Conservation (phyloP, 2,888 invertebrate genomes). For the Anodontia alba region DNA sequence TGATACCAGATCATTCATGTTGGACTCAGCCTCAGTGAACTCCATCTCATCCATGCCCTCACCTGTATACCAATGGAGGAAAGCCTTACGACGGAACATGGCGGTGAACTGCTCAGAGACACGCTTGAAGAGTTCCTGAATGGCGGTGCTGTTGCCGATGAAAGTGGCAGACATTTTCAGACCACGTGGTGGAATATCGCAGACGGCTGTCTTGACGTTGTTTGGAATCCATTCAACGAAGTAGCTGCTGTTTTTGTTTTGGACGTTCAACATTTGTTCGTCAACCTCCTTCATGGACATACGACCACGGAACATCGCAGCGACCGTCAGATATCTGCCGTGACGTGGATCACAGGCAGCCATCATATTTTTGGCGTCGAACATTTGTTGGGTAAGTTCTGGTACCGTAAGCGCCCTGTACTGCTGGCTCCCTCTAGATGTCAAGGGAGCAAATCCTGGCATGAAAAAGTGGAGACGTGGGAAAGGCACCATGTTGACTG, state of each 20-base stretch:
- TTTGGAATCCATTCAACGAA: conserved; percentile 97
- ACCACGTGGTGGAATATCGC: conserved; percentile 96
- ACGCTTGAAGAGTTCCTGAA: conserved; percentile 81
- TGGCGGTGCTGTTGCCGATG: conserved; percentile 81
- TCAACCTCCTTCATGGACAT: conserved; percentile 98
- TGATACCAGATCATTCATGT: conserved; percentile 89
- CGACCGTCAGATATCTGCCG: conserved; percentile 94
- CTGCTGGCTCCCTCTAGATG: conserved; percentile 90
- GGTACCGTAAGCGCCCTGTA: conserved; percentile 87
- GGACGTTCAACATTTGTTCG: conserved; percentile 96
- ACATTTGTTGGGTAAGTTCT: conserved; percentile 94
- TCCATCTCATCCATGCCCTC: conserved; percentile 98
- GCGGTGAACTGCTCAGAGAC: conserved; percentile 88
- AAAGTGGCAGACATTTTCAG: conserved; percentile 90
- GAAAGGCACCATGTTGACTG: conserved; percentile 69
- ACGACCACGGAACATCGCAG: conserved; percentile 94
- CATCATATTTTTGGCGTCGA: conserved; percentile 99
- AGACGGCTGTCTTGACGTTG: conserved; percentile 95
- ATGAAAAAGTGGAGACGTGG: conserved; percentile 83
- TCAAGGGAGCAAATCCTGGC: conserved; percentile 89
- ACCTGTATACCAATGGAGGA: conserved; percentile 99
- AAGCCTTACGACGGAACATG: conserved; percentile 98
- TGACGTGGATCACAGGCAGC: conserved; percentile 97
- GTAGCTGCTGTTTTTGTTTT: conserved; percentile 95
- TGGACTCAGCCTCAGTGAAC: conserved; percentile 93